Percentiles rank a stretch among this genome's conserved stretches.
Evolutionary conservation across 64 coral and sea anemone species (phyloP).

Genomic region (Actinia tenebrosa): DNA sequence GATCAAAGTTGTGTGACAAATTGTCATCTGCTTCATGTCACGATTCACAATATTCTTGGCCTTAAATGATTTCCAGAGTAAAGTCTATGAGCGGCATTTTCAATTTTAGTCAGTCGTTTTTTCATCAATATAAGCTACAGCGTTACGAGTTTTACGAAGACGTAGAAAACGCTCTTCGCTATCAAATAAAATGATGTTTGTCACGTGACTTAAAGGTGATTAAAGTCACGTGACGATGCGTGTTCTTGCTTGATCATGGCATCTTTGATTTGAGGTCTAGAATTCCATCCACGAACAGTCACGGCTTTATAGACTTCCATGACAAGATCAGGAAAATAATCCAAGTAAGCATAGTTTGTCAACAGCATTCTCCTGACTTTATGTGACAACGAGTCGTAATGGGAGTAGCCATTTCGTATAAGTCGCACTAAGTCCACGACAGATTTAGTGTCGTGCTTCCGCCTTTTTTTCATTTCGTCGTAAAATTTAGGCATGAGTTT

Average conservation of each 20-base stretch:
- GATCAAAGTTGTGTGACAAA: too few relatives aligned
- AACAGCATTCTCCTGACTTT: not conserved
- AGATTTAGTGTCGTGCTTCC: not conserved
- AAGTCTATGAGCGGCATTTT: too few relatives aligned
- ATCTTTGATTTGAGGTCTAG: not conserved
- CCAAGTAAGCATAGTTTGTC: not conserved
- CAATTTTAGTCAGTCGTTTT: too few relatives aligned
- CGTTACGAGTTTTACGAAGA: too few relatives aligned
- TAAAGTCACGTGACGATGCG: not conserved
- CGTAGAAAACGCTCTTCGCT: too few relatives aligned
- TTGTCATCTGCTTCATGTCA: too few relatives aligned
- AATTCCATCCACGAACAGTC: not conserved
- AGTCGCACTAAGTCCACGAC: constrained; percentile 32
- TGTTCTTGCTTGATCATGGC: not conserved
- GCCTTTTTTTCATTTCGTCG: not conserved
- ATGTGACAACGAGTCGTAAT: not conserved
- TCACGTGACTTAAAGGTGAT: not conserved
- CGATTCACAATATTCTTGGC: too few relatives aligned
- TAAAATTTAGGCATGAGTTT: not conserved
- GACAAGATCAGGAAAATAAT: constrained; percentile 6
- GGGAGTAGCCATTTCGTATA: constrained; percentile 3
- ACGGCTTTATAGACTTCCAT: constrained; percentile 10
- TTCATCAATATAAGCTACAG: too few relatives aligned
- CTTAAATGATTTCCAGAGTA: too few relatives aligned
- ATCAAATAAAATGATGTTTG: not conserved